A percentile compares a stretch with the other conserved stretches of the same genome.
These are phyloP conservation scores for Lepeophtheirus nordmannii DNA, from an alignment of 2,888 invertebrate species.

Conservation along the genomic window DNA sequence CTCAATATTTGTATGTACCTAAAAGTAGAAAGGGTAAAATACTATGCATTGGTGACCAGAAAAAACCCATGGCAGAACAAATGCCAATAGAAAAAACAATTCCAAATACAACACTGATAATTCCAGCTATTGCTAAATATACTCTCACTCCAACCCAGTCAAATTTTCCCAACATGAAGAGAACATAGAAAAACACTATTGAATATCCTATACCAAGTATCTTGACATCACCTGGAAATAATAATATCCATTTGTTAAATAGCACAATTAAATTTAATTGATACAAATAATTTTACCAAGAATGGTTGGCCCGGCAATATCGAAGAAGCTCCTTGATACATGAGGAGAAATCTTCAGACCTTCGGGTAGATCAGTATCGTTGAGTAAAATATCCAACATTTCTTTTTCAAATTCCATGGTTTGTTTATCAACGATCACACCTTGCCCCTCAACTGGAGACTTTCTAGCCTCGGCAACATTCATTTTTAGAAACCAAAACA, in stretches of 20 bases:
- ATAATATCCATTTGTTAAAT: constrained; percentile 13
- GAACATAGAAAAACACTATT: constrained; percentile 34
- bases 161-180: constrained; percentile 34
- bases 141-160: constrained; percentile 33
- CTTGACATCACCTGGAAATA: constrained; percentile 22
- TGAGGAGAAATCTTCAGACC: constrained; percentile 18
- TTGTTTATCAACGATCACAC: not conserved
- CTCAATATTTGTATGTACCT: not conserved
- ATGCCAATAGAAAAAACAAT: constrained; percentile 35
- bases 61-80: constrained; percentile 34
- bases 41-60: constrained; percentile 36
- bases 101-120: constrained; percentile 35
- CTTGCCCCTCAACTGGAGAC: constrained; percentile 12
- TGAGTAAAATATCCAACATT: constrained; percentile 20
- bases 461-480: constrained; percentile 18
- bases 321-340: constrained; percentile 17
- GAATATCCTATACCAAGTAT: constrained; percentile 31
- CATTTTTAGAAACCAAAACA: constrained; percentile 19
- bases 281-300: constrained; percentile 7
- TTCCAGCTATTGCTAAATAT: constrained; percentile 32
- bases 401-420: constrained; percentile 19
- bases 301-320: constrained; percentile 22
- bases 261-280: not conserved
- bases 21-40: constrained; percentile 36
- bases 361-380: constrained; percentile 11